These are phyloP conservation scores for Pelobates fuscus DNA, from an alignment of 2,113 vertebrate genomes.

Conservation along the genomic window DNA sequence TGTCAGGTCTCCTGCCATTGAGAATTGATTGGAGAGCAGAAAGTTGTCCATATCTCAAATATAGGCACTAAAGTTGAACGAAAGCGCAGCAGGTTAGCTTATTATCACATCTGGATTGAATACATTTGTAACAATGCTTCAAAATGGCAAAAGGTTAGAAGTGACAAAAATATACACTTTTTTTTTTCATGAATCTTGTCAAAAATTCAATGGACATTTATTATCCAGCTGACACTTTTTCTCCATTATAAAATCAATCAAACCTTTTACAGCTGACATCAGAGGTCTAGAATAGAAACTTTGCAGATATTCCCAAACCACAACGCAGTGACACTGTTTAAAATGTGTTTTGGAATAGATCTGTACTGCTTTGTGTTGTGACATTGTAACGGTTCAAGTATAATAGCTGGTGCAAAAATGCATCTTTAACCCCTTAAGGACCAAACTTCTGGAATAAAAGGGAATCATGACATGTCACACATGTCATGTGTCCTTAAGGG, in stretches of 20 bases:
- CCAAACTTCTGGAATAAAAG: too few relatives aligned
- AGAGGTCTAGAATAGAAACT: slow-evolving; percentile 3
- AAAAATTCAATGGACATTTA: slow-evolving; percentile 4
- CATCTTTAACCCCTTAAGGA: too few relatives aligned
- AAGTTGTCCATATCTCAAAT: too few relatives aligned
- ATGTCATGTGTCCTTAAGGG: too few relatives aligned
- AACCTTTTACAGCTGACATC: slow-evolving; percentile 1
- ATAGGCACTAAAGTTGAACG: neutral
- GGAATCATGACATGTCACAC: too few relatives aligned
- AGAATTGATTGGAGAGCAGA: too few relatives aligned
- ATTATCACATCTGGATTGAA: slow-evolving; percentile 22
- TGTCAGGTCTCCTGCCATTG: too few relatives aligned
- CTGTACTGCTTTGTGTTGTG: too few relatives aligned
- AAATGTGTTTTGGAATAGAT: neutral
- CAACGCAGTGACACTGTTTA: neutral
- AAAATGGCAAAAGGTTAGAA: slow-evolving; percentile 16
- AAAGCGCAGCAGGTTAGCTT: slow-evolving; percentile 2
- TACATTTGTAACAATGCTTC: slow-evolving; percentile 22
- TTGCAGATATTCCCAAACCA: neutral
- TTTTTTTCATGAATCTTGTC: slow-evolving; percentile 24
- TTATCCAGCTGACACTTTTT: slow-evolving; percentile 28
- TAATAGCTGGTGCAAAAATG: too few relatives aligned
- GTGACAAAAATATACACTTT: neutral
- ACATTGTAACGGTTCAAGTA: too few relatives aligned
- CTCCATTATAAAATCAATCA: slow-evolving; percentile 11